phyloP scores from a whole-genome alignment of 2,888 invertebrate species.

The Lasioglossum marginatum region DNA sequence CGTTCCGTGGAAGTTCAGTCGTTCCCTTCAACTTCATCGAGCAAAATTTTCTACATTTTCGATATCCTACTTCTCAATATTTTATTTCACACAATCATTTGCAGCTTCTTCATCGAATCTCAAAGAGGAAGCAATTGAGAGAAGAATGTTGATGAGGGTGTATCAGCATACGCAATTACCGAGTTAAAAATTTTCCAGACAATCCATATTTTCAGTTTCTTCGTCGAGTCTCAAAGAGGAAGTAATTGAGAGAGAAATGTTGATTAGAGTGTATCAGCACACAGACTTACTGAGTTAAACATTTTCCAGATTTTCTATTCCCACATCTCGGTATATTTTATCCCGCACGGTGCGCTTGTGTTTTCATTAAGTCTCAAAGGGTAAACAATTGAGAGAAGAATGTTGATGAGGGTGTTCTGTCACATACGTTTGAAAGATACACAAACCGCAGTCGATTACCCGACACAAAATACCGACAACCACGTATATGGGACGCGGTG shows the following conservation, averaged over 20 bases:
- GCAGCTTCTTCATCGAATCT: neutral
- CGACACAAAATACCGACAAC: neutral
- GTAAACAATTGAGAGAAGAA: neutral
- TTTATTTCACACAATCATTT: too few species aligned
- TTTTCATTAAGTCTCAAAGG: too few species aligned
- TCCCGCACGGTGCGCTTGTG: too few species aligned
- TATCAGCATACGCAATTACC: neutral
- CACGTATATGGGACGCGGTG: neutral
- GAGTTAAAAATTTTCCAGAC: too few species aligned
- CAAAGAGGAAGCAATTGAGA: neutral
- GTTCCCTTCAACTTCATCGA: neutral
- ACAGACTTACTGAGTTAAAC: too few species aligned
- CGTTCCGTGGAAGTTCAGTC: neutral
- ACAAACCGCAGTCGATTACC: neutral
- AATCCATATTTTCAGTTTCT: too few species aligned
- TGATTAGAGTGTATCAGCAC: neutral
- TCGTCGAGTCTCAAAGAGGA: too few species aligned
- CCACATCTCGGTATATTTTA: too few species aligned
- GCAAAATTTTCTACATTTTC: neutral
- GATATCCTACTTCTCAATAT: neutral
- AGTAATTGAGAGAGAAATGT: neutral
- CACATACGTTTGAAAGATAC: neutral
- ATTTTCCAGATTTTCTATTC: too few species aligned
- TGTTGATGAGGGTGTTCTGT: neutral
- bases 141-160: neutral